Evolutionary conservation across 2,113 vertebrate genomes (phyloP).

Genomic region (Lasiurus cinereus): DNA sequence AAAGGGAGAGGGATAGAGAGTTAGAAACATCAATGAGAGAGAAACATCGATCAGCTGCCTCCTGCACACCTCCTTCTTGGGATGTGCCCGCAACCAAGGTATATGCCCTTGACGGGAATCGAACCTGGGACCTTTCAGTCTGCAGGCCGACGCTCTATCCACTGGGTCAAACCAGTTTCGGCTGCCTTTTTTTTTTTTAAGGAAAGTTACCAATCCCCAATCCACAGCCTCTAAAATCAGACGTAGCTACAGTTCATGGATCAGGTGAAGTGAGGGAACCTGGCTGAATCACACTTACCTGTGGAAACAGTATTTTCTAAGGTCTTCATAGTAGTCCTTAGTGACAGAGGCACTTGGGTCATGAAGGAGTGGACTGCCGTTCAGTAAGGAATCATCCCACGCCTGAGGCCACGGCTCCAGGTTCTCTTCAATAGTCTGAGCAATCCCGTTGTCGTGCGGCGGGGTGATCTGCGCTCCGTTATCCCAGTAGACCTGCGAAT

Average conservation of each 20-base stretch:
- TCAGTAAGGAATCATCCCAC: slow-evolving; percentile 91
- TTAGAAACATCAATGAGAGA: too few relatives aligned
- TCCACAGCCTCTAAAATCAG: neutral
- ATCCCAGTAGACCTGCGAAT: slow-evolving; percentile 96
- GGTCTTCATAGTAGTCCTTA: slow-evolving; percentile 92
- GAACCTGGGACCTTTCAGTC: too few relatives aligned
- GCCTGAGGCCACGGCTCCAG: slow-evolving; percentile 95
- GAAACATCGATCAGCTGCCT: too few relatives aligned
- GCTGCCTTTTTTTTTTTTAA: neutral
- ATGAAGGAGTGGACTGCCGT: slow-evolving; percentile 90
- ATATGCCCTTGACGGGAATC: too few relatives aligned
- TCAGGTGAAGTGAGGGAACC: neutral
- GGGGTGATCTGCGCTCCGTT: slow-evolving; percentile 97
- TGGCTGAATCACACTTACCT: slow-evolving; percentile 87
- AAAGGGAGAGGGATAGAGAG: too few relatives aligned
- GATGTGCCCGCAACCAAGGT: too few relatives aligned
- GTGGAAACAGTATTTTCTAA: slow-evolving; percentile 96
- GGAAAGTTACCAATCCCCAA: neutral
- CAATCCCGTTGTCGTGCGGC: slow-evolving; percentile 95
- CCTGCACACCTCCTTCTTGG: too few relatives aligned
- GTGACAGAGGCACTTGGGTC: slow-evolving; percentile 90
- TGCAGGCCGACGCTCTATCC: too few relatives aligned
- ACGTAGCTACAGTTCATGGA: neutral
- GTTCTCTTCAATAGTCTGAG: slow-evolving; percentile 94
- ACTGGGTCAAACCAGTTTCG: too few relatives aligned